Percentiles rank a stretch among this genome's conserved stretches.
Evolutionary conservation across 2,888 invertebrate species (phyloP).

Genomic region (Trichogramma dendrolimi): DNA sequence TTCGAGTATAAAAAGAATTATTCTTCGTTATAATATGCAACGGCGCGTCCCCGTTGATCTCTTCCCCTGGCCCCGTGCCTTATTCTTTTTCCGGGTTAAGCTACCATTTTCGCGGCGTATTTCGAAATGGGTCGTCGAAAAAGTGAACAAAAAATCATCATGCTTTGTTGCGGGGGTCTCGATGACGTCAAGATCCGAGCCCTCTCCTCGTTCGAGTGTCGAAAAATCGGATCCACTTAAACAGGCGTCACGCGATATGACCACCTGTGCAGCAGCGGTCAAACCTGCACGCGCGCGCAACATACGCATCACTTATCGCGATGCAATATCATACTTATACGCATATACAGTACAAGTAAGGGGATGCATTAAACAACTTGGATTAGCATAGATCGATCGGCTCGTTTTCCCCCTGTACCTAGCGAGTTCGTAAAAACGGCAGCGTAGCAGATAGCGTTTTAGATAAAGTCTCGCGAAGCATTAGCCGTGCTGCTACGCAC

Average conservation of each 20-base stretch:
- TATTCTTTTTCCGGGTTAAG: too few species aligned
- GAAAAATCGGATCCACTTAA: constrained; percentile 3
- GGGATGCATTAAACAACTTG: constrained; percentile 44
- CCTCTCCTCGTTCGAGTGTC: background rate
- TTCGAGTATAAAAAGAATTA: too few species aligned
- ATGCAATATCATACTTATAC: background rate
- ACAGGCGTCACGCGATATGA: constrained; percentile 32
- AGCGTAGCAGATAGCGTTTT: too few species aligned
- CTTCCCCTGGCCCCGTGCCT: too few species aligned
- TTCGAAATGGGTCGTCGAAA: background rate
- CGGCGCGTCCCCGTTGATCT: too few species aligned
- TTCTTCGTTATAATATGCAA: too few species aligned
- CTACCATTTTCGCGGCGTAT: background rate
- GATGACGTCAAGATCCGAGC: constrained; percentile 12
- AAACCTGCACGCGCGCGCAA: constrained; percentile 26
- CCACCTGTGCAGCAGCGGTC: constrained; percentile 41
- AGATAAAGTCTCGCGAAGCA: too few species aligned
- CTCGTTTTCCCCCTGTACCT: constrained; percentile 31
- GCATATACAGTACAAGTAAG: constrained; percentile 30
- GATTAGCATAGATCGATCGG: constrained; percentile 50
- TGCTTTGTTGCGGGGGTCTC: background rate
- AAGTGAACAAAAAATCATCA: background rate
- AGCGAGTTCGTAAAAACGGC: too few species aligned
- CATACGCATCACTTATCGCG: constrained; percentile 28
- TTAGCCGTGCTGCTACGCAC: too few species aligned